phyloP scores from a whole-genome alignment of 2,797 vertebrate genomes.

The Etheostoma perlongum region DNA sequence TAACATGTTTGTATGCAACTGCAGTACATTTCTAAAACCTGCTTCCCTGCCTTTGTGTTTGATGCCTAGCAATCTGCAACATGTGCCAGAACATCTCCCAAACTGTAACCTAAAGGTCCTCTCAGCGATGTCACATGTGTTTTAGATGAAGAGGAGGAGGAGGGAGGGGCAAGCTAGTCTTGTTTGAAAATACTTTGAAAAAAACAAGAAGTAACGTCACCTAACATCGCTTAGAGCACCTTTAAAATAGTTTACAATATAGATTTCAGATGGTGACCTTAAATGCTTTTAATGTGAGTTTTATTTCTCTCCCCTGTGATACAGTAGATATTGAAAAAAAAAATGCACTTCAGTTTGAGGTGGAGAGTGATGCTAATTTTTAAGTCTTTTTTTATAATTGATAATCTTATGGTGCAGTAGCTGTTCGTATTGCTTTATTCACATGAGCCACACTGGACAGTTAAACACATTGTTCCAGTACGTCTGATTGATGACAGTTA shows the following conservation, averaged over 20 bases:
- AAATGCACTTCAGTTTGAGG: constrained; percentile 64
- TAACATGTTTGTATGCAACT: constrained; percentile 75
- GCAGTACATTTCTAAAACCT: constrained; percentile 84
- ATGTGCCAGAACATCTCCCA: constrained; percentile 81
- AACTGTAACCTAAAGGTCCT: constrained; percentile 67
- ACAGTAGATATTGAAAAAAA: constrained; percentile 43
- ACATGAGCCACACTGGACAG: constrained; percentile 11
- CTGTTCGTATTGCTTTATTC: constrained; percentile 27
- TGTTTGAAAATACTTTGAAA: no score
- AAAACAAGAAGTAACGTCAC: no score
- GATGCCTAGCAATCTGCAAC: constrained; percentile 81
- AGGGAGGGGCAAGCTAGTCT: no score
- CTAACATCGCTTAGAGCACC: no score
- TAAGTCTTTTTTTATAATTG: constrained; percentile 64
- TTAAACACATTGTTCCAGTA: neutral
- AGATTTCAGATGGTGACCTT: constrained; percentile 85
- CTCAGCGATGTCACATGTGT: no score
- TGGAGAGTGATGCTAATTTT: constrained; percentile 45
- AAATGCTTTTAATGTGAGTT: constrained; percentile 73
- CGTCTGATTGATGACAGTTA: neutral
- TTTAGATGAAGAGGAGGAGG: no score
- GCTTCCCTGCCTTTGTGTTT: constrained; percentile 83
- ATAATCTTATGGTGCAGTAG: constrained; percentile 25
- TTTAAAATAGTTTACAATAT: constrained; percentile 80
- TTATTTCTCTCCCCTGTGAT: constrained; percentile 27